Evolutionary conservation across 2,113 vertebrate species (phyloP), one percentile per base, ranked within the genome.

Genomic region (Felis chaus): DNA sequence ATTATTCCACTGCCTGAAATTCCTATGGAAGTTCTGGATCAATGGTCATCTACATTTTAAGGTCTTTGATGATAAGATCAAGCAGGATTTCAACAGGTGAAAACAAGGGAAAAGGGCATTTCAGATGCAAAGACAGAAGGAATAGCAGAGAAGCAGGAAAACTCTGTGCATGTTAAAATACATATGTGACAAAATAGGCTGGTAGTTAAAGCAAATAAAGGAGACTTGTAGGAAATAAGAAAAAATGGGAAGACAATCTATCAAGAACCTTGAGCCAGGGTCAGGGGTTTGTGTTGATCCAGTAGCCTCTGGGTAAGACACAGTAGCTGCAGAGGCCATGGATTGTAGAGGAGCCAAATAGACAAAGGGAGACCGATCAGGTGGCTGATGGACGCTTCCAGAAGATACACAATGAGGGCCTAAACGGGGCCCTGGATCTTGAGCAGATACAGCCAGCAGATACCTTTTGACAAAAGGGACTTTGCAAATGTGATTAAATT

Each of bases 101-200:
- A 94, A 88, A 79, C 50, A 45, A 90, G 18, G 55, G 25, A 31
- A 87, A 85, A 74, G 45, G 27, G 13, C 27, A 50, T 74, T 63
- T 81, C 90, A 57, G 66, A 63, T 69, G 29, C 53, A 93, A 61
- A 66, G 61, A 78, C 65, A 63, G 39, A 93, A 78, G 50, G 87
- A 41, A 81, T 80, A 65, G 23, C 57, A 53, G 16, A 69, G 85
- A 45, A 68, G 31, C 41, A 55, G 18, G 45, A 57, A 84, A 57
- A 45, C 33, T 69, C 66, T 36, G 25, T 21, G 25, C n/a, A 61
- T 25, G 36, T 80, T 65, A 79, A 66, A 71, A 65, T 65, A 68
- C 93, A 65, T 73, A 41, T 53, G 7, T 29, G 21, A 36, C 48
- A 45, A 45, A 63, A 50, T 2, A n/a, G 29, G 8, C 31, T 12